Conservation (phyloP, 2,888 invertebrate species). For the Caenorhabditis imperialis region DNA sequence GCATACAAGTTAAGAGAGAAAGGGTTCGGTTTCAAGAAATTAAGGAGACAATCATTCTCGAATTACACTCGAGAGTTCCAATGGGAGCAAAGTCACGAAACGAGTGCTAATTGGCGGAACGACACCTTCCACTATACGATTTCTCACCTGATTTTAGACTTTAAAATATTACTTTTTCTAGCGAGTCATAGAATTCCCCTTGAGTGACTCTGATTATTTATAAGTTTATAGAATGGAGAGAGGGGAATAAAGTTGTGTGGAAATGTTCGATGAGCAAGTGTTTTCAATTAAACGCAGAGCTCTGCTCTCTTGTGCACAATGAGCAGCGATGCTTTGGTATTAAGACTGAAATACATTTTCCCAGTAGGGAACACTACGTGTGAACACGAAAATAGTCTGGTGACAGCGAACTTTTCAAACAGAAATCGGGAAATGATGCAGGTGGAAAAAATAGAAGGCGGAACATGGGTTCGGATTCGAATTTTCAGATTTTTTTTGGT, state of each 20-base stretch:
- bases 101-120: constrained; percentile 7
- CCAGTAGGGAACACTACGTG: no score
- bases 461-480: no score
- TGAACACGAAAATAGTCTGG: no score
- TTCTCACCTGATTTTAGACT: no score
- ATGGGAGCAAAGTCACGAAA: neutral
- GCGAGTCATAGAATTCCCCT: constrained; percentile 24
- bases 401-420: no score
- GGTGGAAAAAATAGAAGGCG: no score
- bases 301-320: no score
- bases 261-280: constrained; percentile 4
- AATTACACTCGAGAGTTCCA: constrained; percentile 20
- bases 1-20: neutral
- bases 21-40: constrained; percentile 42
- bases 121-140: neutral
- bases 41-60: constrained; percentile 4
- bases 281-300: constrained; percentile 1
- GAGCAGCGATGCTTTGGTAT: no score
- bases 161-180: constrained; percentile 15
- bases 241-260: neutral
- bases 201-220: no score
- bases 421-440: no score
- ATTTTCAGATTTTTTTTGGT: no score
- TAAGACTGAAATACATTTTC: no score
- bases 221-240: neutral